Conservation (phyloP, 2,888 invertebrate species). For the Philereme vetulata region DNA sequence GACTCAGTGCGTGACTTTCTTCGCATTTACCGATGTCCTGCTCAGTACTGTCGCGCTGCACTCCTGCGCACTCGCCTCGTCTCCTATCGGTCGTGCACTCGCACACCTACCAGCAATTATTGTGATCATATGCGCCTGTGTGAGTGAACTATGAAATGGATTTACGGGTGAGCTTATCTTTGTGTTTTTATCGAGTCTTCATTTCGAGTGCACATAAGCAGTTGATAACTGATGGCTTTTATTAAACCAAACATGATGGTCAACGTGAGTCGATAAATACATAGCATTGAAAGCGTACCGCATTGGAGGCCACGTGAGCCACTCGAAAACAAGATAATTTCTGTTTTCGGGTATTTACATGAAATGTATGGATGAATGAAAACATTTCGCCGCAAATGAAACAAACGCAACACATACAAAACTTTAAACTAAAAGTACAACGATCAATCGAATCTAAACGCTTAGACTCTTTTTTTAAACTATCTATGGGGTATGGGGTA, state of each 20-base stretch:
- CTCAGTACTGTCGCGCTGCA: conserved; percentile 40
- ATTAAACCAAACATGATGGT: background rate
- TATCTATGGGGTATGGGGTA: no score
- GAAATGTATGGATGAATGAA: no score
- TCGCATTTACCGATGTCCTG: conserved; percentile 27
- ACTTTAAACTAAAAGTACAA: no score
- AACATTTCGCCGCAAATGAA: no score
- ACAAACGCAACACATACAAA: no score
- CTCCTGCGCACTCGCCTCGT: conserved; percentile 45
- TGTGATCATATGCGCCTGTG: conserved; percentile 53
- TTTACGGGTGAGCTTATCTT: conserved; percentile 60
- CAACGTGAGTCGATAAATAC: no score
- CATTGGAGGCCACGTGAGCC: no score
- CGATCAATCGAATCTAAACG: no score
- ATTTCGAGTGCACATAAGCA: conserved; percentile 11
- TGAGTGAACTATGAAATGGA: conserved; percentile 64
- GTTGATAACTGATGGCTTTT: conserved; percentile 3
- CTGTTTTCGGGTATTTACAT: no score
- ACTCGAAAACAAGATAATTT: no score
- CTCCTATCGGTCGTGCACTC: conserved; percentile 34
- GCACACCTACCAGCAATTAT: conserved; percentile 32
- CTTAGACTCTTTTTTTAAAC: no score
- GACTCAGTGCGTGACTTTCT: conserved; percentile 32
- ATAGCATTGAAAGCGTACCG: no score
- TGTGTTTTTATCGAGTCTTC: conserved; percentile 20